Conservation (phyloP, 2,888 invertebrate species). For the Meta bourneti region DNA sequence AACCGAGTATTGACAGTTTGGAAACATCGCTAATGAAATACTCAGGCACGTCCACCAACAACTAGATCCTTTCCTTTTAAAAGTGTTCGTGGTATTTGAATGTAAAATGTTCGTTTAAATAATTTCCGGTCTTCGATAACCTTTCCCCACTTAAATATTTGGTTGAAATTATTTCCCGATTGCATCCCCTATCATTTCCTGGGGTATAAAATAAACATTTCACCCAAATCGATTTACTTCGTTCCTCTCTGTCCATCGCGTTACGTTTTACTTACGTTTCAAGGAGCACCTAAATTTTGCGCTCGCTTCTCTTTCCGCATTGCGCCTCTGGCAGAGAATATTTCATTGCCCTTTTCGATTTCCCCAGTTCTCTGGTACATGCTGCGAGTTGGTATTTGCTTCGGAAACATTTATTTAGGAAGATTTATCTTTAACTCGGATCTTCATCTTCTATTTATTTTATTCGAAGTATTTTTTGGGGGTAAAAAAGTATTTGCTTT, state of each 20-base stretch:
- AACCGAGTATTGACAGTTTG: background rate
- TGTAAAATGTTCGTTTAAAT: background rate
- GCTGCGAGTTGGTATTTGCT: background rate
- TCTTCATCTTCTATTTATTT: background rate
- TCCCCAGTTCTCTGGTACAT: background rate
- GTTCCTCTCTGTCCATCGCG: background rate
- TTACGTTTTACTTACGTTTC: background rate
- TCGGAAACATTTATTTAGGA: background rate
- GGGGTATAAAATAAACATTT: background rate
- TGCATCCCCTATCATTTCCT: background rate
- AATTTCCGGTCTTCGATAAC: background rate
- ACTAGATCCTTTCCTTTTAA: too few species aligned
- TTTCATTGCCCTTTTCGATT: background rate
- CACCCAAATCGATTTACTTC: background rate
- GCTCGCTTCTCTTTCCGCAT: background rate
- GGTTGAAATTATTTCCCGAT: background rate
- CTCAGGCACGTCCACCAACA: background rate
- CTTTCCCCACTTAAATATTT: background rate
- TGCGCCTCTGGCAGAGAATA: background rate
- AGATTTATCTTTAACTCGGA: background rate
- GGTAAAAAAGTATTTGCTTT: too few species aligned
- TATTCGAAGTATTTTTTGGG: too few species aligned
- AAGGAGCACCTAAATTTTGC: background rate
- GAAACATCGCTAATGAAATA: background rate
- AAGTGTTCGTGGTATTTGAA: background rate